Conservation (phyloP, 2,888 invertebrate species). For the Pristionchus mayeri region DNA sequence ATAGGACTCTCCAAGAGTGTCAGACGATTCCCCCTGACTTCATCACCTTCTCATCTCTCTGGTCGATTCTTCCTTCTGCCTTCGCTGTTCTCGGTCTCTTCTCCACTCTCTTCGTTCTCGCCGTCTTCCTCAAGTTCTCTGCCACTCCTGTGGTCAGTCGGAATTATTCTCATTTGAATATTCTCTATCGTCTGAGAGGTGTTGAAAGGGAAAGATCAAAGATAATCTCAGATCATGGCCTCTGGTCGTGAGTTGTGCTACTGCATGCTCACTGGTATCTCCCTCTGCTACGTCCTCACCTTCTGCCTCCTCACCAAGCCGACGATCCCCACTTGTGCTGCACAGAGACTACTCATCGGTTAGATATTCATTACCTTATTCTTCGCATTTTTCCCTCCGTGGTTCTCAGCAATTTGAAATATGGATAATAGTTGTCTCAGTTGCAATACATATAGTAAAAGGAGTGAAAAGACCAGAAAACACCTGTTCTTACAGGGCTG, state of each 20-base stretch:
- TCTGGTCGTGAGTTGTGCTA: slow-evolving; percentile 87
- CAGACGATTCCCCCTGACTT: slow-evolving; percentile 80
- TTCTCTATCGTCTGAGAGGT: too few relatives aligned
- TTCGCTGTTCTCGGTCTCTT: slow-evolving; percentile 82
- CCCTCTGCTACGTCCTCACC: slow-evolving; percentile 84
- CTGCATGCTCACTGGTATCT: slow-evolving; percentile 83
- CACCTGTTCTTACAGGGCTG: slow-evolving; percentile 79
- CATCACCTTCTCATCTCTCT: slow-evolving; percentile 80
- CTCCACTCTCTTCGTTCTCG: slow-evolving; percentile 81
- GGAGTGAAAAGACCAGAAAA: too few relatives aligned
- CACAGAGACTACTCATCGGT: slow-evolving; percentile 58
- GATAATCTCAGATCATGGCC: slow-evolving; percentile 82
- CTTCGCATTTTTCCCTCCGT: too few relatives aligned
- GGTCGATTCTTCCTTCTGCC: slow-evolving; percentile 83
- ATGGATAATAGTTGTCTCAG: too few relatives aligned
- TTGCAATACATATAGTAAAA: too few relatives aligned
- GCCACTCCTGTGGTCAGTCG: slow-evolving; percentile 81
- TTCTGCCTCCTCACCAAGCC: slow-evolving; percentile 84
- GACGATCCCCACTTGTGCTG: slow-evolving; percentile 82
- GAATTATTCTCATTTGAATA: too few relatives aligned
- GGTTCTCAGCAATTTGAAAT: too few relatives aligned
- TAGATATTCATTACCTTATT: neutral
- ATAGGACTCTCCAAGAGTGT: slow-evolving; percentile 81
- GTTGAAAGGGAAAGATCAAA: neutral
- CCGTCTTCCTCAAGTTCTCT: slow-evolving; percentile 82